Conservation (phyloP, 2,797 vertebrate genomes). For the Lacerta viridis region DNA sequence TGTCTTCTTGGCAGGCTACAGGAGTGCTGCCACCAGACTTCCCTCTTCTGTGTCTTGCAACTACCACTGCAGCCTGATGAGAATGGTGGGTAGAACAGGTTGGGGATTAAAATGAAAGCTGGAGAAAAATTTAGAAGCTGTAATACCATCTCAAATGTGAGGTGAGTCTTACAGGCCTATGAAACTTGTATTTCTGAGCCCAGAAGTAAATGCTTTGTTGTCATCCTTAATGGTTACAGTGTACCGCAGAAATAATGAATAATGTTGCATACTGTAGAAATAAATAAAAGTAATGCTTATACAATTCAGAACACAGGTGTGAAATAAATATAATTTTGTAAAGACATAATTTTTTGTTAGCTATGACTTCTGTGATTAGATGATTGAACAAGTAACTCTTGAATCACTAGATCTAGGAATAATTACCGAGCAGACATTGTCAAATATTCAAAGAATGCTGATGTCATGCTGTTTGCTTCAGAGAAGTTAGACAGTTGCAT, state of each 20-base stretch:
- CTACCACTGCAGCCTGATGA: neutral
- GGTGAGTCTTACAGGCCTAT: neutral
- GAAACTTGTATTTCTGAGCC: neutral
- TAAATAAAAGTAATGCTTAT: neutral
- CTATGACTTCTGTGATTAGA: neutral
- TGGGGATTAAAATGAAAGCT: neutral
- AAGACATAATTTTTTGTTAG: neutral
- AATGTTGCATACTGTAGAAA: too few species aligned
- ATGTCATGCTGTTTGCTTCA: neutral
- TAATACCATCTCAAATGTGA: neutral
- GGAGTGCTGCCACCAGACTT: neutral
- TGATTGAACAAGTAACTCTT: neutral
- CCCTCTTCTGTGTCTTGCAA: neutral
- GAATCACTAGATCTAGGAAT: neutral
- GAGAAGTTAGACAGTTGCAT: neutral
- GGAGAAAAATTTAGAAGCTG: neutral
- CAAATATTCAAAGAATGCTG: neutral
- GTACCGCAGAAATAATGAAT: neutral
- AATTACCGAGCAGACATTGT: neutral
- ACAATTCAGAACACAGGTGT: neutral
- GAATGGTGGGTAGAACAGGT: neutral
- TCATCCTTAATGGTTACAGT: neutral
- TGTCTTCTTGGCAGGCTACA: neutral
- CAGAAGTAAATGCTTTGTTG: neutral
- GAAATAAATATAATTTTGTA: neutral